Evolutionary conservation across 53 echinoderm and acorn worm genomes (phyloP).

Genomic region (Holothuria leucospilota): DNA sequence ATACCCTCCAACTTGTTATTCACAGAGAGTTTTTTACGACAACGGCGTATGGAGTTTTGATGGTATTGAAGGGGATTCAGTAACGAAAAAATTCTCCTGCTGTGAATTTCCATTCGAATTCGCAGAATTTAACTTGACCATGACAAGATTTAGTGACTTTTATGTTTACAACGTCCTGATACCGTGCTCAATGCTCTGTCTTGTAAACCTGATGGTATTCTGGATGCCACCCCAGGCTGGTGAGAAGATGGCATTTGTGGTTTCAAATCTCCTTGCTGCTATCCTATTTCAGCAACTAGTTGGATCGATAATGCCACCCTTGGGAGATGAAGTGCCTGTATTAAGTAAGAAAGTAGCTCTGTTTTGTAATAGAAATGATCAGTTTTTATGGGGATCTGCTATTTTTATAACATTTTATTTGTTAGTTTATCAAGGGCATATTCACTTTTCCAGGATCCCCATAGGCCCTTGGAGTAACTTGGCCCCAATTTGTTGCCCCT

Average conservation of each 20-base stretch:
- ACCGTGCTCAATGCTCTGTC: slow-evolving; percentile 66
- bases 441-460: too few relatives aligned
- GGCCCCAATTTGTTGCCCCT: too few relatives aligned
- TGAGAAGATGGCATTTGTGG: slow-evolving; percentile 84
- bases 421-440: too few relatives aligned
- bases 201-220: slow-evolving; percentile 73
- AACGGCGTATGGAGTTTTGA: slow-evolving; percentile 74
- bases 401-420: too few relatives aligned
- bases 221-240: slow-evolving; percentile 82
- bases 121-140: slow-evolving; percentile 48
- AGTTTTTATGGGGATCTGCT: too few relatives aligned
- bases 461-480: too few relatives aligned
- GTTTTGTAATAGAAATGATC: too few relatives aligned
- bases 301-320: slow-evolving; percentile 72
- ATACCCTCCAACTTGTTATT: neutral
- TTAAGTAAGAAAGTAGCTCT: slow-evolving; percentile 56
- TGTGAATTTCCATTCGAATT: slow-evolving; percentile 55
- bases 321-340: slow-evolving; percentile 72
- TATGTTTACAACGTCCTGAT: slow-evolving; percentile 74
- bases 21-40: slow-evolving; percentile 51
- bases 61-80: neutral
- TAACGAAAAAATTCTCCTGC: slow-evolving; percentile 51
- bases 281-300: slow-evolving; percentile 84
- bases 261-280: slow-evolving; percentile 74
- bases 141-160: slow-evolving; percentile 52